Percentiles rank a stretch among this genome's conserved stretches.
phyloP scores from a whole-genome alignment of 2,888 invertebrate species.

The Epiblema foenella region DNA sequence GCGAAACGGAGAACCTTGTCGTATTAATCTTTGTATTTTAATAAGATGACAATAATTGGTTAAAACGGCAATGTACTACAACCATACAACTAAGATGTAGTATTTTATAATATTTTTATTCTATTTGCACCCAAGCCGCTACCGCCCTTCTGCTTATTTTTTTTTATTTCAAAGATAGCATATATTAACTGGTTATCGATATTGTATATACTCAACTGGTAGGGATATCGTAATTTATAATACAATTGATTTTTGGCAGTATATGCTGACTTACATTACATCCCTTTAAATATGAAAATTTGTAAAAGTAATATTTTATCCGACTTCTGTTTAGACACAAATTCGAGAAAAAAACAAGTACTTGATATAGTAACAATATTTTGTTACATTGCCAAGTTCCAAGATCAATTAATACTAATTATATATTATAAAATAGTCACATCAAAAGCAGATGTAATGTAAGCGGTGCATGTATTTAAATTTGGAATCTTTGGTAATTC shows the following conservation, averaged over 20 bases:
- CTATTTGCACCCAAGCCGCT: conserved; percentile 21
- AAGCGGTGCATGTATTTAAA: too few species aligned
- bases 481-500: not conserved
- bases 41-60: not conserved
- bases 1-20: conserved; percentile 2
- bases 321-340: too few species aligned
- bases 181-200: not conserved
- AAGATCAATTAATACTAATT: too few species aligned
- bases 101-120: conserved; percentile 2
- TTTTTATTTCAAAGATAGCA: not conserved
- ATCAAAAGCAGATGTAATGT: too few species aligned
- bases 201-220: too few species aligned
- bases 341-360: too few species aligned
- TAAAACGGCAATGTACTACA: conserved; percentile 5
- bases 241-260: too few species aligned
- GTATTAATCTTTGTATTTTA: not conserved
- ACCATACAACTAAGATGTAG: not conserved
- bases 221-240: too few species aligned
- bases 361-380: too few species aligned
- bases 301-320: too few species aligned
- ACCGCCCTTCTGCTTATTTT: conserved; percentile 26
- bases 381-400: too few species aligned
- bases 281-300: not conserved
- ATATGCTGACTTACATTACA: not conserved
- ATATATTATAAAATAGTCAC: too few species aligned